Percentiles rank a stretch among this genome's conserved stretches.
Conservation (phyloP, 2,797 vertebrate genomes). For the Smutsia gigantea region DNA sequence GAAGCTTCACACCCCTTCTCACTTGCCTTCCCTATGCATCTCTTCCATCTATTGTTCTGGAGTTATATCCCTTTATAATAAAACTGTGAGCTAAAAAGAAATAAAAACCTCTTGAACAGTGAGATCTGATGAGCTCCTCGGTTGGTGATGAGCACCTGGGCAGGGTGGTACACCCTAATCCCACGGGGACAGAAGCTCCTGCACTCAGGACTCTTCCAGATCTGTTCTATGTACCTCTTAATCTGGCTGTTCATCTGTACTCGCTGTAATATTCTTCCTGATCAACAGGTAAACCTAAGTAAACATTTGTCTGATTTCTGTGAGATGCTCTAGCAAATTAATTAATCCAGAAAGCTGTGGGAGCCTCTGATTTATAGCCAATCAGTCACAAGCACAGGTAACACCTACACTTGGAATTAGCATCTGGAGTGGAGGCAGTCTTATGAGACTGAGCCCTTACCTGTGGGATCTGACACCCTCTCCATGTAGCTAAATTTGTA, state of each 20-base stretch:
- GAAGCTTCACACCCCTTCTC: neutral
- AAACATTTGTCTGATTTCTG: neutral
- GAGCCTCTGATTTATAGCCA: neutral
- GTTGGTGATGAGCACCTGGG: neutral
- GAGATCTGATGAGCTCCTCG: neutral
- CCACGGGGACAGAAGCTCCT: neutral
- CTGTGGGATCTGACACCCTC: too few species aligned
- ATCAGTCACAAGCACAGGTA: neutral
- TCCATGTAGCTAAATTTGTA: too few species aligned
- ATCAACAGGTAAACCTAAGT: neutral
- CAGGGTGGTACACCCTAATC: neutral
- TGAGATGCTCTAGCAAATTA: neutral
- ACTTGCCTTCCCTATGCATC: neutral
- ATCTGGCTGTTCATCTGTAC: neutral
- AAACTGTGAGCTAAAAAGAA: neutral
- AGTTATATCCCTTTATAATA: neutral
- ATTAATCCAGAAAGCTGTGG: neutral
- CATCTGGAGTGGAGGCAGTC: neutral
- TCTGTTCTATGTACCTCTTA: neutral
- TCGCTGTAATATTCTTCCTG: neutral
- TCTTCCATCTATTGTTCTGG: neutral
- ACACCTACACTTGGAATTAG: neutral
- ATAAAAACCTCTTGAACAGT: neutral
- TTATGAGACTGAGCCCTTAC: too few species aligned
- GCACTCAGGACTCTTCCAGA: neutral